Base-by-base conservation (phyloP, 2,113 vertebrate genomes). In the Thryonomys swinderianus region DNA sequence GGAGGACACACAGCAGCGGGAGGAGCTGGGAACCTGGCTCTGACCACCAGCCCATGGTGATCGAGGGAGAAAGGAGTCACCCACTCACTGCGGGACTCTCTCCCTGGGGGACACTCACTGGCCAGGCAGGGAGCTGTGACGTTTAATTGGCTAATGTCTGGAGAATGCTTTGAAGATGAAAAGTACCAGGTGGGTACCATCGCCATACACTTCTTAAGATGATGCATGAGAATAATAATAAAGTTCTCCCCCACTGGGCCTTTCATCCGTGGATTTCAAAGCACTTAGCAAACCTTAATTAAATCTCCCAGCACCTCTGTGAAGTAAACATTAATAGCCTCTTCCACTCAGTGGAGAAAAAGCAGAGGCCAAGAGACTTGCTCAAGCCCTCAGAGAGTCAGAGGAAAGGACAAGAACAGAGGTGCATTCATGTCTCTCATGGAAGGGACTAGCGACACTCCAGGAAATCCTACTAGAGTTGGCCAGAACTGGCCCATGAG, bases 181-280 rank as follows among this genome's bases (percentile, higher is more conserved):
- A 97, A 97, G 95, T 89, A 57, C 91, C 94, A 96, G 97, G 97
- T 96, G 93, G 87, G 93, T 95, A 96, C 96, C 96, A 94, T 95
- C 95, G 93, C 85, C 94, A 51, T 85, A 27, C 64, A 88, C 93
- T 96, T 97, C 96, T 97, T 96, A 96, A 95, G 96, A 94, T 96
- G 97, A 95, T 90, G 67, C 93, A 73, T 91, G 82, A 66, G 95
- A 96, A 85, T 97, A 96, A 96, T 96, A 94, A 98, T 94, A 96
- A 96, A 96, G 95, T 87, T 96, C 95, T 98, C 86, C 96, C 96
- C 89, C 69, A 95, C 89, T 79, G 91, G 95, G 96, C 96, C 97
- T 98, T 97, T 97, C 96, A 98, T 98, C 97, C 93, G 0, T 16
- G 91, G 96, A 92, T 98, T 97, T 98, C 97, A 98, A 98, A 98